These are phyloP conservation scores for Cyprinodon tularosa DNA, from an alignment of 2,113 vertebrate species.

Conservation along the genomic window DNA sequence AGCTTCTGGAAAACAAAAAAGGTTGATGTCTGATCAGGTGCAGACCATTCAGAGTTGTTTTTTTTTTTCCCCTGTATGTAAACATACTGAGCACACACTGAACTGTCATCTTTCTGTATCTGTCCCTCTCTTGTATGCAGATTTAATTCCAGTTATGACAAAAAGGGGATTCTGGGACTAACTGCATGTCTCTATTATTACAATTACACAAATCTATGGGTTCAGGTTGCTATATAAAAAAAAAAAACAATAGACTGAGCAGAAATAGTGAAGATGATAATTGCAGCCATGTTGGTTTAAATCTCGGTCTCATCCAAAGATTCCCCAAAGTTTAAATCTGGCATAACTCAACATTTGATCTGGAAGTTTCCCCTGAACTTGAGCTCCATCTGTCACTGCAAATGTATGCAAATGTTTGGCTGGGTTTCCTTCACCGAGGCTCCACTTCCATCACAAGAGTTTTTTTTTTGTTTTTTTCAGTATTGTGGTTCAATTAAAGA, in stretches of 20 bases:
- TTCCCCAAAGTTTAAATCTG: conserved; percentile 29
- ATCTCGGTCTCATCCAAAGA: conserved; percentile 30
- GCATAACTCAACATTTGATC: conserved; percentile 54
- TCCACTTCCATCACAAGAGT: conserved; percentile 38
- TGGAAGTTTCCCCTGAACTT: conserved; percentile 61
- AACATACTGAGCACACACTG: background rate
- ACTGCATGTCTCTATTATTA: no score
- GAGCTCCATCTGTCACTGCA: conserved; percentile 32
- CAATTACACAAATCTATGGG: background rate
- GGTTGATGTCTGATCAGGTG: background rate
- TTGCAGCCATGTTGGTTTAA: conserved; percentile 41
- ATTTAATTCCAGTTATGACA: no score
- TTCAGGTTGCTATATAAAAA: background rate
- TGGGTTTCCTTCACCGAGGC: conserved; percentile 50
- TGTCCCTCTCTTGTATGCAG: no score
- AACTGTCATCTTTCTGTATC: background rate
- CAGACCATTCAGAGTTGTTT: background rate
- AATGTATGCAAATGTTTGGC: conserved; percentile 45
- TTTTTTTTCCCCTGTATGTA: background rate
- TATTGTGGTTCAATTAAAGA: conserved; percentile 57
- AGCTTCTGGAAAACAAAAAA: background rate
- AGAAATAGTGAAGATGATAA: conserved; percentile 14
- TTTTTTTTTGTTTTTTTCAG: conserved; percentile 38
- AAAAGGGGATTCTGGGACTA: background rate
- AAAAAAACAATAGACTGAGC: background rate